Evolutionary conservation across 2,888 invertebrate genomes (phyloP), one percentile per base, ranked within the genome.

Genomic region (Eulithis prunata): DNA sequence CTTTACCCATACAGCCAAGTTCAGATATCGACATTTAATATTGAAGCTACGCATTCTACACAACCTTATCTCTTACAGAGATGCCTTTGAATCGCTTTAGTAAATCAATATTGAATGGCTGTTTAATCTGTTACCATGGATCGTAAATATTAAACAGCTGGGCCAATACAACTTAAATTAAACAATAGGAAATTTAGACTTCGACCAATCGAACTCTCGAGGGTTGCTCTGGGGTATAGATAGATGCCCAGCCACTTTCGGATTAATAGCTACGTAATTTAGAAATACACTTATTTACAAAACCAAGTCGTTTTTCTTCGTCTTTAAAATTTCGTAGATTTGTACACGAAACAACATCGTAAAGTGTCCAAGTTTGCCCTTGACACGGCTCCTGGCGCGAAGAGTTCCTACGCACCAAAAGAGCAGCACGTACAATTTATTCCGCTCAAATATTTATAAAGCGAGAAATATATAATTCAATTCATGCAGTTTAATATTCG

Each of bases 211-310:
- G 71, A 74, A 53, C 72, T 70, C 59, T 70, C 67, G 60, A 74
- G 68, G 78, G 73, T 73, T 59, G 71, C 76, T 78, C 78, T 73
- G 67, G 72, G 71, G 71, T 76, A 21, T 76, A 82, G 81, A 89
- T 86, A 84, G 84, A 89, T 87, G 84, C 69, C 74, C 75, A 66
- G 71, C 77, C 78, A 75, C 77, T 74, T 75, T 75, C 75, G 79
- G 77, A 87, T 79, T 82, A 84, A 85, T 84, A 77, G 72, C 69
- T 68, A 43, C 68, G 66, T 66, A 74, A 75, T 73, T 74, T 69
- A 60, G 74, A 69, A 38, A 38, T 38, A 64, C 45, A 13, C 21
- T 41, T 36, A 46, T 54, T 57, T 36, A 54, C 28, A 58, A 54
- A 54, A 41, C 7, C 14, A 53, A 47, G 45, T 12, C 32, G 36